A percentile compares a stretch with the other conserved stretches of the same genome.
Conservation (phyloP, 2,888 invertebrate species). For the Elmis aenea region DNA sequence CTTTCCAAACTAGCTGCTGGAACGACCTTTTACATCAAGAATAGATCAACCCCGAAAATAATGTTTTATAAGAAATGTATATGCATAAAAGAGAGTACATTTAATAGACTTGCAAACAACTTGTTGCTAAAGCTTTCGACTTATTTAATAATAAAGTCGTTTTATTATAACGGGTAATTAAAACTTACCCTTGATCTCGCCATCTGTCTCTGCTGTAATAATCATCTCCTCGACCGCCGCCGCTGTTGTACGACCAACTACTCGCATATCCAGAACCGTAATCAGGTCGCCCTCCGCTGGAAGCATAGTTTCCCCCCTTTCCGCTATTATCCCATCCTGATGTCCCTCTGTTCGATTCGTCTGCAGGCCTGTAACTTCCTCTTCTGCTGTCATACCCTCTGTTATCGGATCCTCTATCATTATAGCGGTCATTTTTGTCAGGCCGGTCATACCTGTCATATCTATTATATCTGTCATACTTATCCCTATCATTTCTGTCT, state of each 20-base stretch:
- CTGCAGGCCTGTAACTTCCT: conserved; percentile 51
- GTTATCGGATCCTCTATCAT: conserved; percentile 12
- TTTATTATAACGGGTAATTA: too few species aligned
- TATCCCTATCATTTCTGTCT: conserved; percentile 11
- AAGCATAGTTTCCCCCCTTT: conserved; percentile 59
- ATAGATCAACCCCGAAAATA: too few species aligned
- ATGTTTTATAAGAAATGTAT: too few species aligned
- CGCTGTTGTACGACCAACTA: conserved; percentile 27
- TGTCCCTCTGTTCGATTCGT: conserved; percentile 57
- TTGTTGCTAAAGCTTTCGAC: too few species aligned
- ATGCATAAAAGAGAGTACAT: too few species aligned
- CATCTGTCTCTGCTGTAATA: conserved; percentile 31
- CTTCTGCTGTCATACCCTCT: conserved; percentile 24
- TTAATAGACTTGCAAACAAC: too few species aligned
- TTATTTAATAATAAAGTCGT: too few species aligned
- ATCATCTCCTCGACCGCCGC: conserved; percentile 21
- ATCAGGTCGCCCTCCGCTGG: conserved; percentile 45
- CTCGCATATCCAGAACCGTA: conserved; percentile 40
- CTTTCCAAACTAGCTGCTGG: too few species aligned
- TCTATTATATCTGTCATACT: conserved; percentile 19
- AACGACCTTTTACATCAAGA: too few species aligned
- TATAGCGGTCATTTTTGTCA: conserved; percentile 41
- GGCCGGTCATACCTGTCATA: conserved; percentile 38
- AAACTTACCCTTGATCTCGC: conserved; percentile 45
- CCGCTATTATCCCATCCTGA: conserved; percentile 55